phyloP scores from a whole-genome alignment of 2,888 invertebrate genomes.

The Alitta virens region DNA sequence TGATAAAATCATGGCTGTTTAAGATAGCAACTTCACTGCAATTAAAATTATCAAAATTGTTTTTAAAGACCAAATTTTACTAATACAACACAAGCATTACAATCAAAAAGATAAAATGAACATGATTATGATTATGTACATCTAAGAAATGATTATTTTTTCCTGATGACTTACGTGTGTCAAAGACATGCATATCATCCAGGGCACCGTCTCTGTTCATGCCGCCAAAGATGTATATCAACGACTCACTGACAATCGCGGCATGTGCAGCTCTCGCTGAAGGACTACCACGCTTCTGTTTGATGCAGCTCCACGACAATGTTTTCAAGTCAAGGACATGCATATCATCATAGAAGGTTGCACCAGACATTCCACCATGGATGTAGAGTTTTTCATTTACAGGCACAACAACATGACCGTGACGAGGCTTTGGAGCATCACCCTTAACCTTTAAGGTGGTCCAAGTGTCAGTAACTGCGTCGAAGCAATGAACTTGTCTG shows the following conservation, averaged over 20 bases:
- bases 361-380: conserved; percentile 55
- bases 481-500: conserved; percentile 48
- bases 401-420: conserved; percentile 53
- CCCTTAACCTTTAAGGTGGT: conserved; percentile 40
- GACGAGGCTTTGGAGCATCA: conserved; percentile 51
- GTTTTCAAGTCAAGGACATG: conserved; percentile 47
- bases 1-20: no score
- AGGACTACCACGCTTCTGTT: conserved; percentile 42
- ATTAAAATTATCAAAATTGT: no score
- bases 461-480: conserved; percentile 43
- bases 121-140: no score
- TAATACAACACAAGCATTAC: no score
- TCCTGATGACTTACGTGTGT: conserved; percentile 46
- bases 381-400: conserved; percentile 44
- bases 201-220: conserved; percentile 52
- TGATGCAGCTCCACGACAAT: conserved; percentile 41
- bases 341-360: conserved; percentile 53
- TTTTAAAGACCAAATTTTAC: no score
- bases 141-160: no score
- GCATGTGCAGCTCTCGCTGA: conserved; percentile 52
- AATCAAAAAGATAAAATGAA: no score
- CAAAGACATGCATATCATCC: conserved; percentile 49
- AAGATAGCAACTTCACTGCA: no score
- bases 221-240: conserved; percentile 54
- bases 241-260: conserved; percentile 37